phyloP scores from a whole-genome alignment of 2,888 invertebrate species.

The Mimas tiliae region DNA sequence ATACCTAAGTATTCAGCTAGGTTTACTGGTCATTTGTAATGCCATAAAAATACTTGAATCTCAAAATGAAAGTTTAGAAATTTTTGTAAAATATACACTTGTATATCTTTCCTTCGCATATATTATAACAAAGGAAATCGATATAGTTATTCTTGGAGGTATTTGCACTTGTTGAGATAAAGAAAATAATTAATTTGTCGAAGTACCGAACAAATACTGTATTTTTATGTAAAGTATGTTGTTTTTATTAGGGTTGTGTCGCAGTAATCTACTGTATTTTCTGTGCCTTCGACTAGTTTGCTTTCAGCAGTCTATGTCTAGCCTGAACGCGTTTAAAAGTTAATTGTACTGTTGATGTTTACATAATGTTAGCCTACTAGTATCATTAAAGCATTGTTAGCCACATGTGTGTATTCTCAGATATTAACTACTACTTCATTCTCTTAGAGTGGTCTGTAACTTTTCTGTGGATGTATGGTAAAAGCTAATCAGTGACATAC shows the following conservation, averaged over 20 bases:
- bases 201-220: slow-evolving; percentile 47
- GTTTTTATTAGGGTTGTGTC: slow-evolving; percentile 66
- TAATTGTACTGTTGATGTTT: slow-evolving; percentile 48
- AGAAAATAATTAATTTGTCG: slow-evolving; percentile 27
- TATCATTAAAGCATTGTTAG: slow-evolving; percentile 20
- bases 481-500: slow-evolving; percentile 52
- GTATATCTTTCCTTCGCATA: slow-evolving; percentile 9
- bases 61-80: slow-evolving; percentile 10
- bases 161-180: slow-evolving; percentile 37
- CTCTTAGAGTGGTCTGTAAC: slow-evolving; percentile 18
- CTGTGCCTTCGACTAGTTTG: slow-evolving; percentile 75
- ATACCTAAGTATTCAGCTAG: slow-evolving; percentile 7
- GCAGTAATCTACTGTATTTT: slow-evolving; percentile 65
- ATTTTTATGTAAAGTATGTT: slow-evolving; percentile 43
- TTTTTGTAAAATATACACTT: slow-evolving; percentile 13
- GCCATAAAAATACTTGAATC: slow-evolving; percentile 27
- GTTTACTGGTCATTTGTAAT: slow-evolving; percentile 7
- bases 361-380: slow-evolving; percentile 38
- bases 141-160: slow-evolving; percentile 25
- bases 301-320: slow-evolving; percentile 63
- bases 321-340: slow-evolving; percentile 47
- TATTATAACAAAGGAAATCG: not conserved
- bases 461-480: slow-evolving; percentile 13
- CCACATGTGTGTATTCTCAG: slow-evolving; percentile 32
- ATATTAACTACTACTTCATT: slow-evolving; percentile 20